A percentile compares a stretch with the other conserved stretches of the same genome.
phyloP scores from a whole-genome alignment of 2,888 invertebrate genomes.

The Galerucella pusilla region DNA sequence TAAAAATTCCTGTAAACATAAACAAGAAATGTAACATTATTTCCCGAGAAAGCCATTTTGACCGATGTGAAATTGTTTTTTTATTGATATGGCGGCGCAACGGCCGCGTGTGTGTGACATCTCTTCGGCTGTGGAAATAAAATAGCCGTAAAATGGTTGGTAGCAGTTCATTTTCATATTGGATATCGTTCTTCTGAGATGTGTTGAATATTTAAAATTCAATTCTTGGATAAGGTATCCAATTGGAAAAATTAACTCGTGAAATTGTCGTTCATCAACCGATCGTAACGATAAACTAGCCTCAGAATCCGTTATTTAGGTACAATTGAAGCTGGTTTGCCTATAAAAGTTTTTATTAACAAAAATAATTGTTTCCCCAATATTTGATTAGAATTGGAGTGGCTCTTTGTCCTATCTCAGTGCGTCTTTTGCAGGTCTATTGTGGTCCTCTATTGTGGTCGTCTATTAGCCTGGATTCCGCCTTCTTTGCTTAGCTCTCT shows the following conservation, averaged over 20 bases:
- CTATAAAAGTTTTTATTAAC: too few relatives aligned
- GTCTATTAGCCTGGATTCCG: too few relatives aligned
- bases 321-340: too few relatives aligned
- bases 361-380: too few relatives aligned
- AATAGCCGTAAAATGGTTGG: slow-evolving; percentile 38
- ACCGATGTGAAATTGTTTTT: slow-evolving; percentile 46
- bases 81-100: slow-evolving; percentile 43
- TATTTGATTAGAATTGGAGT: too few relatives aligned
- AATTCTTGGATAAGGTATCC: slow-evolving; percentile 28
- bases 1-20: slow-evolving; percentile 49
- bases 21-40: slow-evolving; percentile 47
- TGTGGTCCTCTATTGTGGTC: too few relatives aligned
- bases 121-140: slow-evolving; percentile 41
- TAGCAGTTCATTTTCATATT: slow-evolving; percentile 41
- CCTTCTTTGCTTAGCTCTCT: too few relatives aligned
- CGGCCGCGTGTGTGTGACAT: slow-evolving; percentile 28
- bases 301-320: neutral
- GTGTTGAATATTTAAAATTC: slow-evolving; percentile 43
- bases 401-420: too few relatives aligned
- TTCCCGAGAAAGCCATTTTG: slow-evolving; percentile 47
- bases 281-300: neutral
- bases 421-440: too few relatives aligned
- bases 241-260: slow-evolving; percentile 12
- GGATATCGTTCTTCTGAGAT: slow-evolving; percentile 35
- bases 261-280: neutral